Percentiles rank a stretch among this genome's conserved stretches.
Evolutionary conservation across 2,888 invertebrate genomes (phyloP).

Genomic region (Agriopis leucophaearia): DNA sequence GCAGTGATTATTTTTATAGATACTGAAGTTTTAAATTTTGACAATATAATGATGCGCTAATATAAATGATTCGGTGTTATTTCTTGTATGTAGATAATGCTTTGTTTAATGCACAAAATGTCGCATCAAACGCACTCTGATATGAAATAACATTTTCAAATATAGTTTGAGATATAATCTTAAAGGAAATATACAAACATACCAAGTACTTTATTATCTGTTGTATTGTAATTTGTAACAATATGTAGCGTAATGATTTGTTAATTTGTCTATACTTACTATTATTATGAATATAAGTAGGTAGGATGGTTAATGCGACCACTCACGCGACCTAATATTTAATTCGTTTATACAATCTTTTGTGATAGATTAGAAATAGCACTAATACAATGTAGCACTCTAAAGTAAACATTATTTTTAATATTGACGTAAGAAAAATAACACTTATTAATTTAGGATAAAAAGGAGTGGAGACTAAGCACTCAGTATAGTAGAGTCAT

Average conservation of each 20-base stretch:
- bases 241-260: constrained; percentile 61
- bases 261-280: constrained; percentile 56
- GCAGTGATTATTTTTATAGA: not conserved
- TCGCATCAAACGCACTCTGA: not conserved
- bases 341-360: constrained; percentile 24
- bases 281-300: constrained; percentile 13
- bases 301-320: constrained; percentile 81
- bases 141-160: not conserved
- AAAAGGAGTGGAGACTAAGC: constrained; percentile 34
- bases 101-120: constrained; percentile 32
- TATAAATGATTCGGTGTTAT: constrained; percentile 22
- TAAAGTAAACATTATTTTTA: constrained; percentile 27
- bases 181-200: not conserved
- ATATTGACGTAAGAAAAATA: constrained; percentile 42
- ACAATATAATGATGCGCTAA: constrained; percentile 24
- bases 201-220: constrained; percentile 52
- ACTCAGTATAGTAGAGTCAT: constrained; percentile 60
- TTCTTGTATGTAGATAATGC: constrained; percentile 29
- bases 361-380: constrained; percentile 36
- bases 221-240: constrained; percentile 55
- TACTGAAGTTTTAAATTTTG: constrained; percentile 10
- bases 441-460: constrained; percentile 37
- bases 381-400: constrained; percentile 23
- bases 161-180: constrained; percentile 1
- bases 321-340: constrained; percentile 43